Base-by-base conservation (phyloP, 2,797 vertebrate genomes). In the Halcyon leucocephala region DNA sequence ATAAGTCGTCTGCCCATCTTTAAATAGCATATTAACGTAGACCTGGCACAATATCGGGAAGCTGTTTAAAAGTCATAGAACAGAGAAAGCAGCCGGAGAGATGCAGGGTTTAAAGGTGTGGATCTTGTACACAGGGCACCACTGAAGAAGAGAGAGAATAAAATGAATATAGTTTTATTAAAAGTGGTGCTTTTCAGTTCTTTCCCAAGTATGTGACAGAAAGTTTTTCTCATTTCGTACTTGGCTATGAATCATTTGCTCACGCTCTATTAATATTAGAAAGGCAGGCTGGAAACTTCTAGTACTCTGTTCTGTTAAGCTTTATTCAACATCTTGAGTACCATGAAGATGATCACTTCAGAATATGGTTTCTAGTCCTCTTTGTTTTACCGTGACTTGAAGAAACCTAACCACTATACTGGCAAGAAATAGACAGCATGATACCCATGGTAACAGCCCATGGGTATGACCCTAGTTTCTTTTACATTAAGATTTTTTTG, bases 181-280 rank as follows among this genome's bases (percentile, higher is more conserved):
- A 42, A 82, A 90, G 20, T 58, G 29, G 15, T 66, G 69, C 74
- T 84, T 84, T 91, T 89, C 33, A 76, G 35, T n/a, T 88, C 61
- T 94, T 14, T 92, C 33, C 33, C 33, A 35, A 35, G 33, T 35
- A 35, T 35, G 33, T 35, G 33, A 35, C 33, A 35, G 33, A 35
- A 35, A 35, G 69, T 76, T 94, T 86, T 48, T 93, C 69, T 86
- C 69, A 71, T 96, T 96, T 94, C 84, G 58, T 90, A 48, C 80
- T 96, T 93, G 82, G 55, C 90, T 86, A 60, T 82, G 92, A 94
- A 82, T 93, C 64, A 60, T 73, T 87, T 85, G 55, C 73, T 95
- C 90, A 67, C 95, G 73, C 80, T 96, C 70, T 94, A 90, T 94
- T 89, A 95, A 82, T 95, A 81, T 91, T 92, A 62, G 69, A 94